Evolutionary conservation across 53 echinoderm and acorn worm species (phyloP).

Genomic region (Paelopatides confundens): DNA sequence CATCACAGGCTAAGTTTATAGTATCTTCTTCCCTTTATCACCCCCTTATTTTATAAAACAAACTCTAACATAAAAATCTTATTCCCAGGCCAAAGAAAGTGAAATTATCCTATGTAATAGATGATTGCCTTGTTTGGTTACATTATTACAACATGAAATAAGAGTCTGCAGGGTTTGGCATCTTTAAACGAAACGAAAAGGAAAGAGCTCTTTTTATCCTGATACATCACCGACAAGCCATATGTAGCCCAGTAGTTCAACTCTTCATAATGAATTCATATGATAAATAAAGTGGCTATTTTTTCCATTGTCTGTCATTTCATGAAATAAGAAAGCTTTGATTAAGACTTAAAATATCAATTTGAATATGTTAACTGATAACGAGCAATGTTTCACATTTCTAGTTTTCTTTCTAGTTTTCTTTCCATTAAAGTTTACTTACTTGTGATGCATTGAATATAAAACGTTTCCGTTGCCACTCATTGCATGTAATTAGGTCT

Average conservation of each 20-base stretch:
- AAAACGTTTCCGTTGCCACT: background rate
- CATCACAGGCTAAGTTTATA: background rate
- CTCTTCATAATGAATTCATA: too few relatives aligned
- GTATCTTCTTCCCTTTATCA: background rate
- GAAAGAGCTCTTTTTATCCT: background rate
- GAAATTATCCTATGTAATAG: background rate
- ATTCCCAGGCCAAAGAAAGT: background rate
- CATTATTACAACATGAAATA: conserved; percentile 8
- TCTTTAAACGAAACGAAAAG: background rate
- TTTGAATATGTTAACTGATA: background rate
- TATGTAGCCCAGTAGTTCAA: too few relatives aligned
- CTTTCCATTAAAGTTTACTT: background rate
- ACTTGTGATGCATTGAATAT: background rate
- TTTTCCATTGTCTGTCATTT: background rate
- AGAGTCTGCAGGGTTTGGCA: background rate
- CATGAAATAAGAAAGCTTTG: background rate
- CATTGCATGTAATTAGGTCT: background rate
- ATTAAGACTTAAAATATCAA: conserved; percentile 3
- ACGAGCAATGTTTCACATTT: background rate
- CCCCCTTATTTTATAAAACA: background rate
- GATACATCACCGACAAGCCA: background rate
- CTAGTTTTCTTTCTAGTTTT: background rate
- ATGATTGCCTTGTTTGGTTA: conserved; percentile 2
- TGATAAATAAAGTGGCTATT: too few relatives aligned
- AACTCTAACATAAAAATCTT: background rate